Base-by-base conservation (phyloP, 2,797 vertebrate genomes). In the Paramormyrops hopkinsi region DNA sequence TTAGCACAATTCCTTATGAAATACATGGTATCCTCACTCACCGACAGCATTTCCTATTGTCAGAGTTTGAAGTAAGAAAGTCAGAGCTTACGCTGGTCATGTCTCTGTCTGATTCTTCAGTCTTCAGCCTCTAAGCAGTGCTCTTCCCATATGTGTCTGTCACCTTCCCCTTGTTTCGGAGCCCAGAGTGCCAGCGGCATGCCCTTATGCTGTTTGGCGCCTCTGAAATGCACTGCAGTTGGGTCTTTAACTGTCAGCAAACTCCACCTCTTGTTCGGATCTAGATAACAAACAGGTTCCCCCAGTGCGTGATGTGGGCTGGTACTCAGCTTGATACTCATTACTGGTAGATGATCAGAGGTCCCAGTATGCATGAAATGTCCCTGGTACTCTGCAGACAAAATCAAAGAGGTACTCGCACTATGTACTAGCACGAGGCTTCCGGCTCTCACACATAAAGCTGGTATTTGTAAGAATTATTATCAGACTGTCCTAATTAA, bases 61-160 rank as follows among this genome's bases (percentile, higher is more conserved):
- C 37, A 79, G 7, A 19, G 17, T 44, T 88, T 25, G 19, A 88
- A 88, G 19, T 48, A 50, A 46, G 56, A 88, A 46, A 50, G 25
- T 48, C 54, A 62, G 37, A 59, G n/a, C 86, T 88, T 88, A 88
- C 86, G 1, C 17, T 22, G n/a, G 56, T 46, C 86, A 88, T 88
- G 86, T 62, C 41, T 46, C 41, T 46, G 2, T 41, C 25, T 29
- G 12, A 2, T 51, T 86, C 8, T 19, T 9, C 53, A 19, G 29
- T 37, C 37, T 46, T 62, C 59, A 37, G 37, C 3, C 33, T n/a
- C 17, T 48, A 41, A 69, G 7, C 6, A 5, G n/a, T 46, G 37
- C 2, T 44, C 19, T 53, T 88, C 22, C 41, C 41, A n/a, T 14
- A 3, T 22, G 17, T 25, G 53, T 17, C 44, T 83, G 12, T 51